Conservation (phyloP, 1,140 invertebrate species). For the Ceratina australensis region DNA sequence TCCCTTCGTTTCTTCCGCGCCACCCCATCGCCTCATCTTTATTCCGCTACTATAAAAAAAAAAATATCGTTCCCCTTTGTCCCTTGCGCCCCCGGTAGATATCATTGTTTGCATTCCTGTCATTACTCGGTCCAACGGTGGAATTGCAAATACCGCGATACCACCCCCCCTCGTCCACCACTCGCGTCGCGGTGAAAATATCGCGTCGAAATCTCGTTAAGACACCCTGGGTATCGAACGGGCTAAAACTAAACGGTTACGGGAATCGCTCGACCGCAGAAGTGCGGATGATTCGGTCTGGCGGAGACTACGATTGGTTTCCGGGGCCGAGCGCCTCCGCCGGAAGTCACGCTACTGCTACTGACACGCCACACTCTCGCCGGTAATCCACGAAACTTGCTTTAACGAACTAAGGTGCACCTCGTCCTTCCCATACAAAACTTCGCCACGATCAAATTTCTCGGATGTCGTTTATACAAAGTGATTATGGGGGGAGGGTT, state of each 20-base stretch:
- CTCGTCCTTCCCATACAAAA: slow-evolving; percentile 36
- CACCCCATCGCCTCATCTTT: neutral
- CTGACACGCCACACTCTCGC: slow-evolving; percentile 58
- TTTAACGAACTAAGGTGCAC: slow-evolving; percentile 22
- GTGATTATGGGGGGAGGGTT: too few relatives aligned
- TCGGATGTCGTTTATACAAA: too few relatives aligned
- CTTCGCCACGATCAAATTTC: neutral
- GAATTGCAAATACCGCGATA: neutral
- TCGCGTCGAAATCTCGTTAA: too few relatives aligned
- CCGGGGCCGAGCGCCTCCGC: slow-evolving; percentile 66
- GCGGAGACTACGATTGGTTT: slow-evolving; percentile 69
- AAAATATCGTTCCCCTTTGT: neutral
- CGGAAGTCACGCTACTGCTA: slow-evolving; percentile 68
- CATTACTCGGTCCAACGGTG: neutral
- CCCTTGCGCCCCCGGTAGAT: neutral
- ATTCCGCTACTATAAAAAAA: neutral
- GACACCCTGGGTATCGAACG: too few relatives aligned
- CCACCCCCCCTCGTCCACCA: too few relatives aligned
- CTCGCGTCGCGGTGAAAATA: too few relatives aligned
- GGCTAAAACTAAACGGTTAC: slow-evolving; percentile 18
- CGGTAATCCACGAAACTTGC: slow-evolving; percentile 28
- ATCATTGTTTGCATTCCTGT: slow-evolving; percentile 7
- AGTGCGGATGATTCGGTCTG: slow-evolving; percentile 68
- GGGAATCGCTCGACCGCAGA: slow-evolving; percentile 64
- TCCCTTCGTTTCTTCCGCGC: slow-evolving; percentile 2